A percentile compares a stretch with the other conserved stretches of the same genome.
Conservation (phyloP, 2,888 invertebrate genomes). For the Andrena camellia region DNA sequence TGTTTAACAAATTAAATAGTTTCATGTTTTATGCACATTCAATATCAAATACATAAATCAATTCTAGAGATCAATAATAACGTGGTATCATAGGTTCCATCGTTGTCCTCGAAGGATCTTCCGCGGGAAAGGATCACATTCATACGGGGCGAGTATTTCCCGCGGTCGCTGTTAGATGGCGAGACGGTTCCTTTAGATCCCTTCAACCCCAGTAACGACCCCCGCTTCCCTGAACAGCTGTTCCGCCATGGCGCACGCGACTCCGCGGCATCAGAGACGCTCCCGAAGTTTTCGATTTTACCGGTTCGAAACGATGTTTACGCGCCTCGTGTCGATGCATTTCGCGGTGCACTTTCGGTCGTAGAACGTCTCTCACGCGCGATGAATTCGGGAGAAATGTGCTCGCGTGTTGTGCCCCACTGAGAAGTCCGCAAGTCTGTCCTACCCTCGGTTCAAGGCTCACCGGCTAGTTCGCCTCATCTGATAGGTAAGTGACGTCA, state of each 20-base stretch:
- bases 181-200: constrained; percentile 2
- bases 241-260: constrained; percentile 74
- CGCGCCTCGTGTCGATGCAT: constrained; percentile 48
- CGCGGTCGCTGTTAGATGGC: constrained; percentile 49
- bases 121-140: no score
- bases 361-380: constrained; percentile 35
- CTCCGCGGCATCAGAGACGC: constrained; percentile 62
- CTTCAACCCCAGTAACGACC: constrained; percentile 47
- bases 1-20: no score
- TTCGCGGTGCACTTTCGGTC: constrained; percentile 56
- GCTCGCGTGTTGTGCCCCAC: constrained; percentile 45
- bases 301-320: constrained; percentile 50
- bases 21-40: no score
- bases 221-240: constrained; percentile 66
- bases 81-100: constrained; percentile 13
- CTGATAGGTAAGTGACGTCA: constrained; percentile 23
- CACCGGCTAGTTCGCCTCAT: constrained; percentile 32
- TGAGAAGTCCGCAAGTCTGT: constrained; percentile 39
- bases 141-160: background rate
- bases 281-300: constrained; percentile 54
- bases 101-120: constrained; percentile 32
- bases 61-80: constrained; percentile 10
- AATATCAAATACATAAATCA: background rate
- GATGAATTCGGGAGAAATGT: constrained; percentile 41
- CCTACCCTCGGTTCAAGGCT: background rate